phyloP scores from a whole-genome alignment of 2,797 vertebrate species.

The Myiotriccus ornatus region DNA sequence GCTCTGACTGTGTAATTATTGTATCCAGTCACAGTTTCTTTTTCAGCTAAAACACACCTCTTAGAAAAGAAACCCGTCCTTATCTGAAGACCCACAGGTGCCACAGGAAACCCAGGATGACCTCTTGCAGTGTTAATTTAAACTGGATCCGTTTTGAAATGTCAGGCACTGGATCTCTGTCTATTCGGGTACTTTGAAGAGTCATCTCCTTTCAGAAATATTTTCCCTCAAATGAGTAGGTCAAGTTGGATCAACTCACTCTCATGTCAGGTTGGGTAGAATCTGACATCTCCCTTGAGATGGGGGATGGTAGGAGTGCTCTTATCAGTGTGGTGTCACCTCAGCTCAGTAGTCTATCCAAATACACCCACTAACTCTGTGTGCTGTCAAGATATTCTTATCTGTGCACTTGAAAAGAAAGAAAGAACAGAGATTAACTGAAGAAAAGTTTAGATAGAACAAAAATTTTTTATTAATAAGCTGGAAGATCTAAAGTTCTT shows the following conservation, averaged over 20 bases:
- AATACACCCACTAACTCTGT: not conserved
- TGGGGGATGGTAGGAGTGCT: not conserved
- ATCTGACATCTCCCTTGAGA: not conserved
- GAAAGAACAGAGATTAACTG: not conserved
- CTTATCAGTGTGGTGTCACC: not conserved
- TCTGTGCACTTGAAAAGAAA: not conserved
- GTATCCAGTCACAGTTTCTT: not conserved
- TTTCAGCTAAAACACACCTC: not conserved
- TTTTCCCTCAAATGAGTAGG: not conserved
- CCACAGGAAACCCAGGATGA: not conserved
- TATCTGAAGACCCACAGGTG: not conserved
- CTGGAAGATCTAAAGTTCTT: not conserved
- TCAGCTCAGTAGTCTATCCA: not conserved
- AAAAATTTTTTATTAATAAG: not conserved
- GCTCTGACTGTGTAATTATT: accelerated
- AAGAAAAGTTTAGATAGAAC: not conserved
- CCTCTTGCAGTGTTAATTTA: not conserved
- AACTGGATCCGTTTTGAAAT: not conserved
- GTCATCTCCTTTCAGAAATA: not conserved
- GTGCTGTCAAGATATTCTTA: not conserved
- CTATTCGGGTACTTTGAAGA: not conserved
- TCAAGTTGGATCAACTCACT: not conserved
- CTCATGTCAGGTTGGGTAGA: not conserved
- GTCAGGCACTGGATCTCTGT: not conserved
- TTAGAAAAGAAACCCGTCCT: not conserved